Conservation (phyloP, 64 coral and sea anemone genomes). For the Dendronephthya gigantea region DNA sequence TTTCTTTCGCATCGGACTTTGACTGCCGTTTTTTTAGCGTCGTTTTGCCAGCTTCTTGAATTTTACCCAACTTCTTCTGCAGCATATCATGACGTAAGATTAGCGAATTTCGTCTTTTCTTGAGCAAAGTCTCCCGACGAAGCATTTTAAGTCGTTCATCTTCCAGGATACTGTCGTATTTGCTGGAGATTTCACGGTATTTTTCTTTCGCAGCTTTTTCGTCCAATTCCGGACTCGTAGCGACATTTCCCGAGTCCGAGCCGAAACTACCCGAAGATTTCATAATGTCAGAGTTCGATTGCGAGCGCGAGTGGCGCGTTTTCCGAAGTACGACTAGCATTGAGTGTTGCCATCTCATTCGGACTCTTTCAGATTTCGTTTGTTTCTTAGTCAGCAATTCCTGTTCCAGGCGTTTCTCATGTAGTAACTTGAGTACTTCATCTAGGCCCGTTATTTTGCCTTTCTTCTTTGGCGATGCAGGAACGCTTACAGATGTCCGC, state of each 20-base stretch:
- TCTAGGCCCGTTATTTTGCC: not conserved
- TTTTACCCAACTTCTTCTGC: not conserved
- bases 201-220: not conserved
- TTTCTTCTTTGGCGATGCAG: not conserved
- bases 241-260: not conserved
- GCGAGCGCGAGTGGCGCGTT: not conserved
- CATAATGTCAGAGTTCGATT: not conserved
- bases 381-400: not conserved
- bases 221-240: not conserved
- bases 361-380: not conserved
- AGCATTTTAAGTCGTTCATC: not conserved
- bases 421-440: not conserved
- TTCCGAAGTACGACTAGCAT: not conserved
- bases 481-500: not conserved
- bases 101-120: slow-evolving; percentile 11
- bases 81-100: not conserved
- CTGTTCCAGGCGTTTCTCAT: not conserved
- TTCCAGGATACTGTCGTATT: not conserved
- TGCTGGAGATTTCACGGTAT: not conserved
- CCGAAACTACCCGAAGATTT: not conserved
- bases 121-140: not conserved
- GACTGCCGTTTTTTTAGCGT: not conserved
- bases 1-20: not conserved
- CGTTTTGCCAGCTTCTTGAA: not conserved
- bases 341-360: not conserved